Percentiles rank a stretch among this genome's conserved stretches.
These are phyloP conservation scores for Zaprionus taronus DNA, from an alignment of 1,140 invertebrate genomes.

Conservation along the genomic window DNA sequence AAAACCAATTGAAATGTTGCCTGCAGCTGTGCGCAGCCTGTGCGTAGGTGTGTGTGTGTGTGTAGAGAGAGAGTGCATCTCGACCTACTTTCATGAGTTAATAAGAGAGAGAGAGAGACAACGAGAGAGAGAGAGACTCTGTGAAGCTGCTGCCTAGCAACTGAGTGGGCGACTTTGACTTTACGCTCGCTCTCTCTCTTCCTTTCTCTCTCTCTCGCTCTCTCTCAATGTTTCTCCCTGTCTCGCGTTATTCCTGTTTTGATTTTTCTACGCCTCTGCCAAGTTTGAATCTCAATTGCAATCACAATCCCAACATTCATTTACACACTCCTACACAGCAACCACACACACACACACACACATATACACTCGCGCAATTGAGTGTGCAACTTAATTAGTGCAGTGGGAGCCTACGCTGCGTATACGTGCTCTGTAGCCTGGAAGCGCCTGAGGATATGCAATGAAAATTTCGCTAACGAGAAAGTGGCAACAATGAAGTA, in stretches of 20 bases:
- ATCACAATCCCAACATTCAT: slow-evolving; percentile 18
- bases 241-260: slow-evolving; percentile 9
- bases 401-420: slow-evolving; percentile 41
- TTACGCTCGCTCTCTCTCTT: not conserved
- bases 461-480: slow-evolving; percentile 1
- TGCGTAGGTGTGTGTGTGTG: slow-evolving; percentile 19
- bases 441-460: slow-evolving; percentile 51
- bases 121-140: not conserved
- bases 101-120: slow-evolving; percentile 15
- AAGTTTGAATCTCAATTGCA: slow-evolving; percentile 16
- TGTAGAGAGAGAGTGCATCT: slow-evolving; percentile 58
- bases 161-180: slow-evolving; percentile 32
- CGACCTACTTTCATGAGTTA: slow-evolving; percentile 66
- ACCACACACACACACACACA: not conserved
- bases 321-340: slow-evolving; percentile 7
- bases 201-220: not conserved
- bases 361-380: too few species aligned
- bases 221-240: not conserved
- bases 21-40: slow-evolving; percentile 54
- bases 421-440: slow-evolving; percentile 38
- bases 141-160: slow-evolving; percentile 42
- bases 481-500: not conserved
- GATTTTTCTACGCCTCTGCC: not conserved
- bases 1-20: slow-evolving; percentile 74
- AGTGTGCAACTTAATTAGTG: slow-evolving; percentile 69